A percentile compares a stretch with the other conserved stretches of the same genome.
Conservation (phyloP, 2,888 invertebrate genomes). For the Nysson spinosus region DNA sequence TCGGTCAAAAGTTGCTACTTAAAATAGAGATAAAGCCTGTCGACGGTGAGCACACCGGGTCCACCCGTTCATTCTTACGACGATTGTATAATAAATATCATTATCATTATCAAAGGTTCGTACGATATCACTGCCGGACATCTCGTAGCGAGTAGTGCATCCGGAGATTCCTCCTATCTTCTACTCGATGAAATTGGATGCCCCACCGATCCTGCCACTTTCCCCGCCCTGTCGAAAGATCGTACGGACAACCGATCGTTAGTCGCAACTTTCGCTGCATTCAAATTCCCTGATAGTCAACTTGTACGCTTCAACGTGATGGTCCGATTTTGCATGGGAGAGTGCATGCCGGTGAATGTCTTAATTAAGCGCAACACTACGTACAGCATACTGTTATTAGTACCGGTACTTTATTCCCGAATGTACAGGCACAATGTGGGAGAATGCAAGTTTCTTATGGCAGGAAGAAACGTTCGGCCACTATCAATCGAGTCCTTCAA, state of each 20-base stretch:
- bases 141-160: slow-evolving; percentile 87
- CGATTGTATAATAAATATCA: background rate
- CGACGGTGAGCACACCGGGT: slow-evolving; percentile 73
- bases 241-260: slow-evolving; percentile 75
- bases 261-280: slow-evolving; percentile 86
- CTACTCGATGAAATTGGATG: slow-evolving; percentile 89
- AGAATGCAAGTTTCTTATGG: slow-evolving; percentile 58
- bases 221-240: slow-evolving; percentile 79
- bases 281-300: slow-evolving; percentile 91
- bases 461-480: slow-evolving; percentile 54
- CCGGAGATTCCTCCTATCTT: slow-evolving; percentile 85
- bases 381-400: no score
- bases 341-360: slow-evolving; percentile 83
- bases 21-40: slow-evolving; percentile 81
- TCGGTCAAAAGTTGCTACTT: slow-evolving; percentile 84
- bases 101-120: slow-evolving; percentile 67
- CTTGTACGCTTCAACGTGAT: slow-evolving; percentile 89
- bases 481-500: slow-evolving; percentile 7
- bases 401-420: no score
- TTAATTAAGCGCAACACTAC: no score
- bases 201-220: slow-evolving; percentile 85
- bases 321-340: slow-evolving; percentile 87
- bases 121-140: slow-evolving; percentile 87
- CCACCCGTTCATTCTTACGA: background rate
- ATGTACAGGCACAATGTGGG: slow-evolving; percentile 50